phyloP scores from a whole-genome alignment of 2,797 vertebrate species.

The Sus cebifrons region DNA sequence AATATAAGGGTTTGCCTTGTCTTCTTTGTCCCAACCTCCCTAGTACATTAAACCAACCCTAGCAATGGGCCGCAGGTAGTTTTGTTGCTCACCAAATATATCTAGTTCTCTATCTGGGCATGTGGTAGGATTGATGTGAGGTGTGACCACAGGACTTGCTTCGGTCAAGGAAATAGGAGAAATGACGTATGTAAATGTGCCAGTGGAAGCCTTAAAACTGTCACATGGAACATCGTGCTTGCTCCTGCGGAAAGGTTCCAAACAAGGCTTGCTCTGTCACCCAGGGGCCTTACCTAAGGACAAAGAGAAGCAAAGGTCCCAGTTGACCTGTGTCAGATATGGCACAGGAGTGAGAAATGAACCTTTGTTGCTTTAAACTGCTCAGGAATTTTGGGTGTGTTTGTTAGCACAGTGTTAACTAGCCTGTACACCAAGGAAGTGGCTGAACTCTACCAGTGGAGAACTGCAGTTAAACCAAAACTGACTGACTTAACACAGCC shows the following conservation, averaged over 20 bases:
- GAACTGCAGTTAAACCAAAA: not conserved
- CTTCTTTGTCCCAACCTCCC: not conserved
- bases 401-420: not conserved
- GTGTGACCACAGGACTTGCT: not conserved
- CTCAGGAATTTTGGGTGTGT: not conserved
- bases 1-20: not conserved
- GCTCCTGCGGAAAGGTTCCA: not conserved
- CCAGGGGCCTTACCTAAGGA: not conserved
- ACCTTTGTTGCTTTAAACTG: not conserved
- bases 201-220: not conserved
- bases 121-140: not conserved
- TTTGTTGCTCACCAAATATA: not conserved
- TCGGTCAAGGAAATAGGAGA: not conserved
- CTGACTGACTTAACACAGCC: not conserved
- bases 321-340: not conserved
- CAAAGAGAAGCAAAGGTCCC: not conserved
- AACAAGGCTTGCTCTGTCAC: not conserved
- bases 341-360: not conserved
- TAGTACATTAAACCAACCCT: not conserved
- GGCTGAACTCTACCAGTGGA: not conserved
- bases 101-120: not conserved
- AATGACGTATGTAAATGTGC: not conserved
- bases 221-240: not conserved
- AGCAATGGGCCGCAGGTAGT: not conserved
- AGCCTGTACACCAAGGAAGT: not conserved